Conservation (phyloP, 2,888 invertebrate species). For the Cephus nigrinus region DNA sequence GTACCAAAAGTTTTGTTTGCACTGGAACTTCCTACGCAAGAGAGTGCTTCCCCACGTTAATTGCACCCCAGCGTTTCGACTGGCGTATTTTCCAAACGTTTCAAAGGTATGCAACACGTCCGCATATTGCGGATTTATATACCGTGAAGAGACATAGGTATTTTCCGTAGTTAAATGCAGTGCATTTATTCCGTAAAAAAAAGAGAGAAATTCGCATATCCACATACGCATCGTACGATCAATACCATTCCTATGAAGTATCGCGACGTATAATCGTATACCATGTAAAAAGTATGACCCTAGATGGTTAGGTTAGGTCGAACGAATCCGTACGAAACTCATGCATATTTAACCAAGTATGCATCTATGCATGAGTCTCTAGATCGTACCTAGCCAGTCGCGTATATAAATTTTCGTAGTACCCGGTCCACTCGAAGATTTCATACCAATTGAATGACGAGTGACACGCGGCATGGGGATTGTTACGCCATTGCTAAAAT, state of each 20-base stretch:
- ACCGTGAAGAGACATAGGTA: no score
- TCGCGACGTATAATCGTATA: background rate
- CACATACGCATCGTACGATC: background rate
- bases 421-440: conserved; percentile 25
- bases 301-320: background rate
- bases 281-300: background rate
- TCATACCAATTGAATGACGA: conserved; percentile 32
- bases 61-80: no score
- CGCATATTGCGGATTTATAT: no score
- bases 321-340: background rate
- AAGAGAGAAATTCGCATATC: background rate
- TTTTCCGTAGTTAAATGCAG: no score
- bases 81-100: no score
- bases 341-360: background rate
- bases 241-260: background rate
- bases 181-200: background rate
- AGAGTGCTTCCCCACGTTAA: no score
- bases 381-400: conserved; percentile 4
- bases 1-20: no score
- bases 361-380: background rate
- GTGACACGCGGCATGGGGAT: background rate
- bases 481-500: conserved; percentile 18
- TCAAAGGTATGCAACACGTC: no score
- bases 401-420: conserved; percentile 1
- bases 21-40: no score